Percentiles rank a stretch among this genome's conserved stretches.
Conservation (phyloP, 2,797 vertebrate genomes). For the Poliocrania exsul region DNA sequence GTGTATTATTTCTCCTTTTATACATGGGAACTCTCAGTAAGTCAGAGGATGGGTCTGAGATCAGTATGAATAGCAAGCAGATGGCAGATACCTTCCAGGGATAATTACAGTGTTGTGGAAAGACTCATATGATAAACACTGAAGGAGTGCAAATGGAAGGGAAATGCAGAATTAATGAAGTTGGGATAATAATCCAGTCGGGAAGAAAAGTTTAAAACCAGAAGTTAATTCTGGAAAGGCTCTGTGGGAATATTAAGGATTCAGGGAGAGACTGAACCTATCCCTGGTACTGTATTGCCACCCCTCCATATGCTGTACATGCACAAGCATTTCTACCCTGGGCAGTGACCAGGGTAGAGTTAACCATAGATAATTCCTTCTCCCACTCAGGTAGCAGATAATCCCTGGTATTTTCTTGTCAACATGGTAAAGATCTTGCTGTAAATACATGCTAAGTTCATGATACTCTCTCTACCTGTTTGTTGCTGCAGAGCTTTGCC, state of each 20-base stretch:
- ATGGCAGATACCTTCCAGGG: slow-evolving; percentile 59
- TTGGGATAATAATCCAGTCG: slow-evolving; percentile 23
- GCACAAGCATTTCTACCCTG: background rate
- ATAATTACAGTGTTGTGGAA: slow-evolving; percentile 42
- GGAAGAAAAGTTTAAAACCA: slow-evolving; percentile 20
- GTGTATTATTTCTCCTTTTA: background rate
- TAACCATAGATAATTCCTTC: background rate
- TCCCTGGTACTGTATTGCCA: background rate
- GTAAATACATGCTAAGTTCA: background rate
- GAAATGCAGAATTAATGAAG: slow-evolving; percentile 49
- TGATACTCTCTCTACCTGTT: background rate
- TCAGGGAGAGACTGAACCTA: background rate
- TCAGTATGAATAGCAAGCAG: slow-evolving; percentile 29
- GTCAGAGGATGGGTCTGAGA: background rate
- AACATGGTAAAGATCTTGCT: background rate
- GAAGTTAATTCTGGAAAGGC: background rate
- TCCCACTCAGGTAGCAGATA: background rate
- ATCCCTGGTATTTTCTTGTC: background rate
- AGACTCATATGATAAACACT: background rate
- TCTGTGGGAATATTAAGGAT: background rate
- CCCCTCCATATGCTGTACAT: background rate
- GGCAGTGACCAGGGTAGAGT: background rate
- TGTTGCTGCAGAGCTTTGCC: background rate
- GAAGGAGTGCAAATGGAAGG: slow-evolving; percentile 23
- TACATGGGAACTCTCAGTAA: background rate